Percentiles rank a stretch among this genome's conserved stretches.
Evolutionary conservation across 2,888 invertebrate species (phyloP).

Genomic region (Altica lythri): DNA sequence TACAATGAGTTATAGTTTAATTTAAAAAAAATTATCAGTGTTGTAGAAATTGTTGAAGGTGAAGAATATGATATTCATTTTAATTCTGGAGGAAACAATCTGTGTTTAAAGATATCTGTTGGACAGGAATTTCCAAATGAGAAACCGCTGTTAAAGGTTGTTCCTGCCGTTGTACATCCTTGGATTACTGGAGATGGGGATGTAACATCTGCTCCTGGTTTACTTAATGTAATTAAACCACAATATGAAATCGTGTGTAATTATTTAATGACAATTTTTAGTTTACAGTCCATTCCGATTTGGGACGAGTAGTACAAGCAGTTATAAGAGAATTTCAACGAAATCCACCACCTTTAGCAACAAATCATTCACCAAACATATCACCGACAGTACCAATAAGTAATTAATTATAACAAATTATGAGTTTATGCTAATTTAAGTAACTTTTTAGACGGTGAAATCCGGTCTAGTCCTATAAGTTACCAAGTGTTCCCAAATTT

Average conservation of each 20-base stretch:
- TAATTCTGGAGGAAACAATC: slow-evolving; percentile 65
- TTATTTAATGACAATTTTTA: slow-evolving; percentile 48
- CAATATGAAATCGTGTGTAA: too few species aligned
- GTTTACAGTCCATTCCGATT: slow-evolving; percentile 78
- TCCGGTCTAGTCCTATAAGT: slow-evolving; percentile 47
- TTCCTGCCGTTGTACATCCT: slow-evolving; percentile 70
- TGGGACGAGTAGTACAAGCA: slow-evolving; percentile 80
- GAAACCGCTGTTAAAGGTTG: slow-evolving; percentile 71
- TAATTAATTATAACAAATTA: slow-evolving; percentile 26
- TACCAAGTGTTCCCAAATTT: slow-evolving; percentile 38
- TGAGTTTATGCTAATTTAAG: background rate
- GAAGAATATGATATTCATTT: slow-evolving; percentile 76
- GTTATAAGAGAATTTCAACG: slow-evolving; percentile 78
- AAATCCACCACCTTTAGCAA: slow-evolving; percentile 61
- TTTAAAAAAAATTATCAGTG: slow-evolving; percentile 57
- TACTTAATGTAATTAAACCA: slow-evolving; percentile 74
- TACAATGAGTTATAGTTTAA: background rate
- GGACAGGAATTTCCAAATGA: slow-evolving; percentile 76
- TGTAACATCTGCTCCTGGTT: slow-evolving; percentile 74
- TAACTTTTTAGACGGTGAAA: slow-evolving; percentile 46
- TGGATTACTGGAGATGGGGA: slow-evolving; percentile 75
- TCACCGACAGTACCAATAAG: slow-evolving; percentile 46
- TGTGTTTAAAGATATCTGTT: slow-evolving; percentile 69
- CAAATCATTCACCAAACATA: slow-evolving; percentile 34
- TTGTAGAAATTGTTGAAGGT: slow-evolving; percentile 71